Percentiles rank a stretch among this genome's conserved stretches.
Conservation (phyloP, 2,888 invertebrate genomes). For the Lepidochrysops patricia region DNA sequence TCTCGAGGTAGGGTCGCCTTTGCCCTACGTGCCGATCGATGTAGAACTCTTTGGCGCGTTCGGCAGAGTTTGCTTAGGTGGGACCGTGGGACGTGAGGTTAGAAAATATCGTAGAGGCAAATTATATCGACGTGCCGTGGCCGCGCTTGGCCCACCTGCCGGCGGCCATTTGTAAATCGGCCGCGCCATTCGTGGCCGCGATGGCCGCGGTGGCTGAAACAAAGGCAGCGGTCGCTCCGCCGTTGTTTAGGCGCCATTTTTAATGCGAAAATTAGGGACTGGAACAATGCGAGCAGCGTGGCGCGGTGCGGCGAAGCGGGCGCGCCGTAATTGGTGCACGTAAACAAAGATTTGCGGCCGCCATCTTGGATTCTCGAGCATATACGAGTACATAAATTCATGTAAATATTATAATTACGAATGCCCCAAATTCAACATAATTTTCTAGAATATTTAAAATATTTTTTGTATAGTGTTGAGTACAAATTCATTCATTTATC, state of each 20-base stretch:
- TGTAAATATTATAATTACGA: background rate
- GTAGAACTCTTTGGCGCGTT: conserved; percentile 19
- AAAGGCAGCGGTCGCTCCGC: conserved; percentile 52
- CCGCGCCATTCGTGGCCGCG: conserved; percentile 67
- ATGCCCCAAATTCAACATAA: background rate
- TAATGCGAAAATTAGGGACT: conserved; percentile 60
- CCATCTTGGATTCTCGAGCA: conserved; percentile 1
- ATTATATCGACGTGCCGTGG: conserved; percentile 39
- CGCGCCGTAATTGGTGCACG: background rate
- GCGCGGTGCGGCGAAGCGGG: background rate
- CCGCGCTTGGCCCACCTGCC: conserved; percentile 25
- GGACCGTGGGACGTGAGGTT: conserved; percentile 53
- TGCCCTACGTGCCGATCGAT: conserved; percentile 11
- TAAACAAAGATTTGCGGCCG: conserved; percentile 8
- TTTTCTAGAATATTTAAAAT: background rate
- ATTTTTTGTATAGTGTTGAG: too few species aligned
- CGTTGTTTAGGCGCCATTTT: conserved; percentile 67
- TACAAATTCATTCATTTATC: too few species aligned
- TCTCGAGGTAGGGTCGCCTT: conserved; percentile 20
- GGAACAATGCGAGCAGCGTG: conserved; percentile 19
- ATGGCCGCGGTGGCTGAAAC: conserved; percentile 66
- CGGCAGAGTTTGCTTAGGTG: conserved; percentile 45
- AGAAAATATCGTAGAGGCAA: conserved; percentile 59
- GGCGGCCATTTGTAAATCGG: conserved; percentile 73
- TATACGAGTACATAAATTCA: background rate